Evolutionary conservation across 2,888 invertebrate species (phyloP), one percentile per base, ranked within the genome.

Genomic region (Hypomecis punctinalis): DNA sequence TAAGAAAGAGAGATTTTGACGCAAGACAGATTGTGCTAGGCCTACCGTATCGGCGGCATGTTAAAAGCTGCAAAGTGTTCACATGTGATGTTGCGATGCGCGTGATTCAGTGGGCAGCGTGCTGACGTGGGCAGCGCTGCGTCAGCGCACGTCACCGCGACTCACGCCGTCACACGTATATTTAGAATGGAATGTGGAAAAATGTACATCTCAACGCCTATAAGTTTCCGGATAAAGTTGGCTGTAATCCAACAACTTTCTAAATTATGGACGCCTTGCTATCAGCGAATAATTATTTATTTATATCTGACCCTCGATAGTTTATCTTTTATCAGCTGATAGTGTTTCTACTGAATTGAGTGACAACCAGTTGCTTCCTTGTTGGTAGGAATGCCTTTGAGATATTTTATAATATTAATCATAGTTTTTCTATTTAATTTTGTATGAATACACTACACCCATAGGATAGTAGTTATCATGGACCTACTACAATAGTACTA

Each of bases 131-230:
- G 87, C 81, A 70, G 82, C 71, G 79, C 82, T 68, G 83, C 85
- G 85, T 87, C 85, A 83, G 79, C 82, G 71, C 81, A 81, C 91
- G 90, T 91, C 91, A 91, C 80, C 75, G 63, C 67, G 66, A 77
- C 72, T 73, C 71, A 73, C 56, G 73, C 82, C 87, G 85, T 90
- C 90, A 89, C 83, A 74, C 68, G 80, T 90, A 91, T 88, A 90
- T 91, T 89, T 92, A 91, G 91, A 87, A 77, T 65, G 84, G 88
- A 89, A 88, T 89, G 84, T 84, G 74, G 76, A 83, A 86, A 88
- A 86, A 86, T 84, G 75, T 77, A 78, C 78, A 81, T 78, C 79
- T 77, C 75, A 76, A 79, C 80, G 76, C 77, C 79, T 79, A 80
- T 85, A 81, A 81, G 83, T 85, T 89, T 88, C 89, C 86, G 85